Percentiles rank a stretch among this genome's conserved stretches.
Conservation (phyloP, 2,888 invertebrate genomes). For the Drosophila pegasa region DNA sequence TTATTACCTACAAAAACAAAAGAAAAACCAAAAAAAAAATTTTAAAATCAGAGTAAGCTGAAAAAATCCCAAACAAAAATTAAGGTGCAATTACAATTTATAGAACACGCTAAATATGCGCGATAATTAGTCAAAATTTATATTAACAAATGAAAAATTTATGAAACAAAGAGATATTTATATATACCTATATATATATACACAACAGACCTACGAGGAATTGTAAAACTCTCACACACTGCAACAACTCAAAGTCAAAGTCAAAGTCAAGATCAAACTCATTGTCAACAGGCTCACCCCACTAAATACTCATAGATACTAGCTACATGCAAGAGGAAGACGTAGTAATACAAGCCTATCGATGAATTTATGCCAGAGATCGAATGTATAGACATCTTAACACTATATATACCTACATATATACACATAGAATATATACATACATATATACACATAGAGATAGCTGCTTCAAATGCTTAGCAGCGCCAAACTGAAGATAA, state of each 20-base stretch:
- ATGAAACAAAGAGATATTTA: slow-evolving; percentile 46
- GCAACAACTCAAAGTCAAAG: slow-evolving; percentile 21
- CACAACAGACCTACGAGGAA: slow-evolving; percentile 54
- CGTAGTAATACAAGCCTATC: slow-evolving; percentile 27
- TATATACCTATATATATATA: slow-evolving; percentile 54
- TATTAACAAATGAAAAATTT: slow-evolving; percentile 38
- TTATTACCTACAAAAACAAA: slow-evolving; percentile 26
- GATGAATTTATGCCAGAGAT: slow-evolving; percentile 58
- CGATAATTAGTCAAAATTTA: slow-evolving; percentile 71
- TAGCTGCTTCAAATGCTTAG: slow-evolving; percentile 54
- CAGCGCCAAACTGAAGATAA: slow-evolving; percentile 53
- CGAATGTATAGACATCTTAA: slow-evolving; percentile 54
- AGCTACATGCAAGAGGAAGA: slow-evolving; percentile 15
- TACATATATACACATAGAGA: slow-evolving; percentile 26
- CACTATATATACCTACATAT: slow-evolving; percentile 32
- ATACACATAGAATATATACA: slow-evolving; percentile 45
- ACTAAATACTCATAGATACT: slow-evolving; percentile 35
- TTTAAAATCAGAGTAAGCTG: slow-evolving; percentile 23
- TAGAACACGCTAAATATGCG: slow-evolving; percentile 52
- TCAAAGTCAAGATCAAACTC: slow-evolving; percentile 9
- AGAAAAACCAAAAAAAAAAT: slow-evolving; percentile 3
- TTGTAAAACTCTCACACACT: slow-evolving; percentile 50
- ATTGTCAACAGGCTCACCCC: slow-evolving; percentile 18
- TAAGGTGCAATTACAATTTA: slow-evolving; percentile 76
- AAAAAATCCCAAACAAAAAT: slow-evolving; percentile 38